Percentiles rank a stretch among this genome's conserved stretches.
Evolutionary conservation across 2,888 invertebrate species (phyloP).

Genomic region (Gryllus longicercus): DNA sequence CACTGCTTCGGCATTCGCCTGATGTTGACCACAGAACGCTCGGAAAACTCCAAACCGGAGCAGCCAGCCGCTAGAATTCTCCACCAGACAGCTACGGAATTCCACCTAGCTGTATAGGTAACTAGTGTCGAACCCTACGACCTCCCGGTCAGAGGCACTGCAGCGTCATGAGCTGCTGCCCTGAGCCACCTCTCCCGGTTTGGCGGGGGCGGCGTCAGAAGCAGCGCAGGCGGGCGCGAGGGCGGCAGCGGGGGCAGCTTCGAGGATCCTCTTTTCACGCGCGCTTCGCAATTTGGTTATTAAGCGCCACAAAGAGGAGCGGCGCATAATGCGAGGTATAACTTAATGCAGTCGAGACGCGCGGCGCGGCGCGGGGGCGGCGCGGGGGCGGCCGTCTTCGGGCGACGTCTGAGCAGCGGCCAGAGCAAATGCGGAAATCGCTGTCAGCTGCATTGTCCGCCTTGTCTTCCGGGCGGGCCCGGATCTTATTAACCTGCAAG

Average conservation of each 20-base stretch:
- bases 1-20: no score
- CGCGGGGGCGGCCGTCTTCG: background rate
- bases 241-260: background rate
- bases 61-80: no score
- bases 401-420: background rate
- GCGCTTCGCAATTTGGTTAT: background rate
- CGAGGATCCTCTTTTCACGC: background rate
- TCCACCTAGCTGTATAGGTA: no score
- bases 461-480: background rate
- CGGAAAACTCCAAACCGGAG: no score
- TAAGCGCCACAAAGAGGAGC: background rate
- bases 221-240: background rate
- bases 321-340: background rate
- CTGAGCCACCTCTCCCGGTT: no score
- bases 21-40: no score
- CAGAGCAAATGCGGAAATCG: background rate
- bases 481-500: no score
- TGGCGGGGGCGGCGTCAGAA: background rate
- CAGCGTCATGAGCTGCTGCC: no score
- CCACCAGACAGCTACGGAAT: no score
- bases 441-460: background rate
- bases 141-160: no score
- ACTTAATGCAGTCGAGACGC: background rate
- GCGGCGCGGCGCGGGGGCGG: background rate
- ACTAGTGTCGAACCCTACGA: no score